Evolutionary conservation across 2,797 vertebrate genomes (phyloP).

Genomic region (Pipistrellus kuhlii): DNA sequence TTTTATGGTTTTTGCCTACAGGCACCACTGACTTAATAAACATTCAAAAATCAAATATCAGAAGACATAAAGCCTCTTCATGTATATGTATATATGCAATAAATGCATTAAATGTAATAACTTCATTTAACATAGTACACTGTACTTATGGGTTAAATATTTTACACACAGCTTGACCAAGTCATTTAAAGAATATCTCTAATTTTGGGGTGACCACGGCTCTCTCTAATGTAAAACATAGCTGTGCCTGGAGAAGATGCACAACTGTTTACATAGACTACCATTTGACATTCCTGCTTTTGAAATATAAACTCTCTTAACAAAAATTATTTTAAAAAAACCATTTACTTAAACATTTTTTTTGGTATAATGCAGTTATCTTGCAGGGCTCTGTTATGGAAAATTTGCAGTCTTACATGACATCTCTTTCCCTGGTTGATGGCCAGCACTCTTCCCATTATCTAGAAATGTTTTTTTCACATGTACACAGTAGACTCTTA

Average conservation of each 20-base stretch:
- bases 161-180: constrained; percentile 83
- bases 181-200: constrained; percentile 68
- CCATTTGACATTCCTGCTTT: constrained; percentile 74
- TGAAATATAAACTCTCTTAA: constrained; percentile 80
- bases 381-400: constrained; percentile 55
- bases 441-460: constrained; percentile 43
- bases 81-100: constrained; percentile 79
- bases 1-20: constrained; percentile 82
- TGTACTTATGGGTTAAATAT: constrained; percentile 83
- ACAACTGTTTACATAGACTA: constrained; percentile 73
- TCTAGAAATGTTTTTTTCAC: constrained; percentile 50
- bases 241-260: constrained; percentile 78
- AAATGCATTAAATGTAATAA: constrained; percentile 80
- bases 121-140: constrained; percentile 75
- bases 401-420: constrained; percentile 43
- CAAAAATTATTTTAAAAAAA: constrained; percentile 77
- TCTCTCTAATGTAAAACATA: constrained; percentile 77
- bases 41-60: constrained; percentile 85
- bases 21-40: constrained; percentile 85
- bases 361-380: constrained; percentile 77
- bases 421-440: constrained; percentile 69
- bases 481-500: constrained; percentile 51
- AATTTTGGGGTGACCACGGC: constrained; percentile 70
- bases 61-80: constrained; percentile 84
- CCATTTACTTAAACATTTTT: constrained; percentile 70